Evolutionary conservation across 2,113 vertebrate genomes (phyloP).

Genomic region (Cyphomyrus discorhynchus): DNA sequence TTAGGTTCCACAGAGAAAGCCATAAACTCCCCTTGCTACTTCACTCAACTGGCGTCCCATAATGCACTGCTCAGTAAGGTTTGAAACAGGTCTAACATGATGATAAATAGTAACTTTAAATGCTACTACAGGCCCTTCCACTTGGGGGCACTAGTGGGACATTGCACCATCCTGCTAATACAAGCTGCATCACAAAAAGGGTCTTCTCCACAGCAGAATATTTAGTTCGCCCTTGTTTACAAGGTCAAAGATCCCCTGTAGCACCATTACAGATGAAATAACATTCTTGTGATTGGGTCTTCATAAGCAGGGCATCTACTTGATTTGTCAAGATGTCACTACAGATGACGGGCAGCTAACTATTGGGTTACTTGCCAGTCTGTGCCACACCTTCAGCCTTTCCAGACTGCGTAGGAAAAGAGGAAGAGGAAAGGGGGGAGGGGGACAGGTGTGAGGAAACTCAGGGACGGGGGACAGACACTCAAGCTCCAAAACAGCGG

Average conservation of each 20-base stretch:
- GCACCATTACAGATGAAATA: background rate
- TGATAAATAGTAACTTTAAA: conserved; percentile 11
- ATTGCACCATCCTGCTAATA: background rate
- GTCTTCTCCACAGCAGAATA: background rate
- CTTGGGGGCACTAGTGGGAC: background rate
- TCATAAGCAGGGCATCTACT: conserved; percentile 47
- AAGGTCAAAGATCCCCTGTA: background rate
- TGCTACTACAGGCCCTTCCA: conserved; percentile 23
- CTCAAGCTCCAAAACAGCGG: conserved; percentile 23
- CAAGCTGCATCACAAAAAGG: background rate
- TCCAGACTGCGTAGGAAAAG: conserved; percentile 50
- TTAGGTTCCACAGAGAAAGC: background rate
- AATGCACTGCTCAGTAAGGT: conserved; percentile 23
- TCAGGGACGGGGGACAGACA: conserved; percentile 9
- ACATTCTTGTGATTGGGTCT: conserved; percentile 27
- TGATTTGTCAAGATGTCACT: conserved; percentile 54
- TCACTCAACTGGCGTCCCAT: conserved; percentile 31
- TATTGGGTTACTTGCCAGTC: conserved; percentile 66
- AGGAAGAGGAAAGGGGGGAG: conserved; percentile 16
- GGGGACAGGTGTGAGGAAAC: conserved; percentile 15
- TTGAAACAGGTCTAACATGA: conserved; percentile 24
- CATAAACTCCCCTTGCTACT: conserved; percentile 41
- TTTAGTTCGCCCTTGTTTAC: background rate
- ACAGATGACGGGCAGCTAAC: conserved; percentile 58
- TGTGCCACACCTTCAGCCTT: conserved; percentile 65